These are phyloP conservation scores for Eucriotettix oculatus DNA, from an alignment of 2,888 invertebrate genomes.

Conservation along the genomic window DNA sequence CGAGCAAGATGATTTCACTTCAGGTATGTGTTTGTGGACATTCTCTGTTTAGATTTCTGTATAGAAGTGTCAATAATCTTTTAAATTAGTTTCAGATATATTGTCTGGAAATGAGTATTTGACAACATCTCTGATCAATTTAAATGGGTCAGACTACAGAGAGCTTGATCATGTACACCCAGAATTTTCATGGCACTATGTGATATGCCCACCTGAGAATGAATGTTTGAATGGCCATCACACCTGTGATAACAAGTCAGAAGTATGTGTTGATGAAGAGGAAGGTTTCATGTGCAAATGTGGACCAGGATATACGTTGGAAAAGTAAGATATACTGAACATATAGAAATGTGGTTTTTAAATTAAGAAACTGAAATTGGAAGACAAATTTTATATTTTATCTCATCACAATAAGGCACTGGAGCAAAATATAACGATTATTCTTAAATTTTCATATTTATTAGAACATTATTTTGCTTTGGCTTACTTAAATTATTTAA, in stretches of 20 bases:
- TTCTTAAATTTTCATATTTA: too few species aligned
- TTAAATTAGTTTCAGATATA: too few species aligned
- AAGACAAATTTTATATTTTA: too few species aligned
- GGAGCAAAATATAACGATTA: too few species aligned
- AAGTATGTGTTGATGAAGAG: constrained; percentile 70
- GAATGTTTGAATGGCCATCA: constrained; percentile 87
- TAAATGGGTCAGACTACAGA: constrained; percentile 19
- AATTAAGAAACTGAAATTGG: not conserved
- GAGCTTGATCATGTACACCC: not conserved
- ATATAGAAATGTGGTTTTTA: not conserved
- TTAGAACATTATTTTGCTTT: too few species aligned
- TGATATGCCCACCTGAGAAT: constrained; percentile 80
- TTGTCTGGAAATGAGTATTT: too few species aligned
- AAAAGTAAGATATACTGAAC: constrained; percentile 25
- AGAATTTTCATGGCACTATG: constrained; percentile 71
- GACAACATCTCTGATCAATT: too few species aligned
- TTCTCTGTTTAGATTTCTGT: too few species aligned
- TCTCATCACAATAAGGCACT: too few species aligned
- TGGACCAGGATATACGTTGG: constrained; percentile 50
- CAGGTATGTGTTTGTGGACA: not conserved
- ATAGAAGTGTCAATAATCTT: too few species aligned
- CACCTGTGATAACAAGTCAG: constrained; percentile 70
- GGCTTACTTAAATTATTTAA: too few species aligned
- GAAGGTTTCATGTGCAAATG: constrained; percentile 76
- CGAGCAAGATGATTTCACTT: constrained; percentile 1